Base-by-base conservation (phyloP, 1,140 invertebrate species). In the Monochamus saltuarius region DNA sequence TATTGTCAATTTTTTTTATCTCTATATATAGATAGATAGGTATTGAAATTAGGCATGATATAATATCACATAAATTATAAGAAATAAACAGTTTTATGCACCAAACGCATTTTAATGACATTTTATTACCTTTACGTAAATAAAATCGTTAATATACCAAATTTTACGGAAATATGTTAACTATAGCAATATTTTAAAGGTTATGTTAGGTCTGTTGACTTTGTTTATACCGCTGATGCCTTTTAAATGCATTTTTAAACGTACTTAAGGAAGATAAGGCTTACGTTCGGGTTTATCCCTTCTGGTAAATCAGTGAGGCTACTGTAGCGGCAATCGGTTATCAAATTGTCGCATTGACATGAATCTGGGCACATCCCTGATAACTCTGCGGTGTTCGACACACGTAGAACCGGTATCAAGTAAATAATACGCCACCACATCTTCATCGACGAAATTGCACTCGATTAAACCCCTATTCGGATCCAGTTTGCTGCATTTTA, bases 201-300 rank as follows among this genome's bases (percentile, higher is more conserved):
- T 42, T 53, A 59, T 60, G 52, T 60, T 29, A 29, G 22, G 50
- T n/a, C n/a, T n/a, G n/a, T 19, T 56, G 40, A 40, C 29, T 17
- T 37, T 11, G 19, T 46, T 34, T n/a, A 43, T 16, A 13, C 19
- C 35, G n/a, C n/a, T n/a, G n/a, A n/a, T 40, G 11, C 6, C 2
- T 3, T 47, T 35, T 37, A 43, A 10, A 57, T 13, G 2, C 40
- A 42, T 42, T 49, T 37, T 47, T 57, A 46, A 50, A 11, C 38
- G n/a, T 19, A 34, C 22, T 29, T 14, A 46, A 11, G 17, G 39
- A 13, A 11, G 11, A 43, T 40, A 29, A 19, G 60, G 59, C 59
- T 62, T 64, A 69, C 67, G 43, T 66, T 57, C 17, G 38, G 10
- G 45, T 69, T 52, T 36, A 69, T 59, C 22, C 49, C 59, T 7